A percentile compares a stretch with the other conserved stretches of the same genome.
Conservation (phyloP, 2,113 vertebrate species). For the Turdus rufiventris region DNA sequence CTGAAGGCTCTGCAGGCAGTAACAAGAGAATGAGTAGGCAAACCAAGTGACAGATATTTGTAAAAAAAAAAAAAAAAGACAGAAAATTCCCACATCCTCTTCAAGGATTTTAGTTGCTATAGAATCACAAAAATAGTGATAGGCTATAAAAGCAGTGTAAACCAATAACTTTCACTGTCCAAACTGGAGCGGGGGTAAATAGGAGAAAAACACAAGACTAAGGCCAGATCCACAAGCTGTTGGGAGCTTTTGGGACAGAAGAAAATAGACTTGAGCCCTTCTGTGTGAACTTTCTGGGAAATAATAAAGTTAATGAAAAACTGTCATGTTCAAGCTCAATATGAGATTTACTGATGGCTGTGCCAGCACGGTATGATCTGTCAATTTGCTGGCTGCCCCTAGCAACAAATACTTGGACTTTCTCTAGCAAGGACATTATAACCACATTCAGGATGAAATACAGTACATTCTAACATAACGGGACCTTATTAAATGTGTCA, state of each 20-base stretch:
- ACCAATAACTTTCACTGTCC: background rate
- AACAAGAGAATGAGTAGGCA: slow-evolving; percentile 26
- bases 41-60: slow-evolving; percentile 43
- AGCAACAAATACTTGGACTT: background rate
- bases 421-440: background rate
- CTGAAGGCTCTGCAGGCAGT: background rate
- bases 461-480: background rate
- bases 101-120: background rate
- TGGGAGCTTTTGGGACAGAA: background rate
- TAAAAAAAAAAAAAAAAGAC: background rate
- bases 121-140: background rate
- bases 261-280: background rate
- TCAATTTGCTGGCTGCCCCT: background rate
- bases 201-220: background rate
- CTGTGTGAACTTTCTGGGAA: slow-evolving; percentile 1
- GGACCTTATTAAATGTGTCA: background rate
- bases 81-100: slow-evolving; percentile 5
- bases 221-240: background rate
- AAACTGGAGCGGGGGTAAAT: background rate
- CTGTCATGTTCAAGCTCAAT: background rate
- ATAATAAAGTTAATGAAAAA: slow-evolving; percentile 21
- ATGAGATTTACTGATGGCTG: background rate
- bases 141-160: background rate
- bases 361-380: background rate
- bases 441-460: background rate